Evolutionary conservation across 1,140 invertebrate species (phyloP), one percentile per base, ranked within the genome.

Genomic region (Idris sp.): DNA sequence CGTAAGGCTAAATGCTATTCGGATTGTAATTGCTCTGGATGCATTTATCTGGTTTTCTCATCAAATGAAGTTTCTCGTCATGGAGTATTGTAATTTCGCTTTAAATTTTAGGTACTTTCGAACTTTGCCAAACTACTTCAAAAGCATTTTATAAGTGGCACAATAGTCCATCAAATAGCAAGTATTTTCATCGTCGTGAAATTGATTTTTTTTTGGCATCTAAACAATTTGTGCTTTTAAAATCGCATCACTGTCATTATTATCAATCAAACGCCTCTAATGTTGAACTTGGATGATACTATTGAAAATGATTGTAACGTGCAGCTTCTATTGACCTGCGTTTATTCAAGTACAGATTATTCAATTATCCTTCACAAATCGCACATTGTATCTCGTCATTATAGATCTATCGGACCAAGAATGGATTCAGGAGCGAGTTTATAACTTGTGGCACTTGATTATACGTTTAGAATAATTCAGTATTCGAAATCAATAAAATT

Each of bases 191-290:
- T 11, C 36, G 9, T 9, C 25, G 11, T 8, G 15, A 44, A 25
- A 46, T 44, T 44, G 40, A 59, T 59, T 59, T n/a, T n/a, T n/a
- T n/a, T 59, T 46, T 46, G 26, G 36, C 6, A 26, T 1, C 7
- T 2, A 40, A 5, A 8, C 35, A 25, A 53, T 28, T 38, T 40
- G 28, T n/a, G 38, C 7, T 44, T 43, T 18, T 8, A 80, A 76
- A 73, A 81, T 81, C 54, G 76, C 75, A 1, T 9, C 5, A 54
- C 56, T 76, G 76, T 58, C 75, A 76, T 78, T 79, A 82, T 75
- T 79, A 75, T 77, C 19, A n/a, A 1, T 51, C 8, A 36, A 33
- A 26, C 19, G 18, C 22, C 25, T 25, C 22, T 30, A 44, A 15
- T 15, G 13, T 5, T 14, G 25, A n/a, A 9, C 16, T 5, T 16